Evolutionary conservation across 2,888 invertebrate species (phyloP).

Genomic region (Leptopilina myrica): DNA sequence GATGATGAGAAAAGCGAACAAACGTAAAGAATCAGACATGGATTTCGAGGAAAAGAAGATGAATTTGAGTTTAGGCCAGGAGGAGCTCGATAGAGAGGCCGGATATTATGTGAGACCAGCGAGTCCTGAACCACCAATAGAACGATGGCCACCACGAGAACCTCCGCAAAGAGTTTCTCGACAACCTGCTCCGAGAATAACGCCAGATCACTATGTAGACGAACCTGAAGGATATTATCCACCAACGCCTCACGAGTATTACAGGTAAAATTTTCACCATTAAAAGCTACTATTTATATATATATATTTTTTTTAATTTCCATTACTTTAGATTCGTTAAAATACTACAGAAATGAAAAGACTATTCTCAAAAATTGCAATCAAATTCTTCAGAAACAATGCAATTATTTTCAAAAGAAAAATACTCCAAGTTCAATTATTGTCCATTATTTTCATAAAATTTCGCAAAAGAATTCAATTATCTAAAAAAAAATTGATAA

Average conservation of each 20-base stretch:
- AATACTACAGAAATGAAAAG: too few relatives aligned
- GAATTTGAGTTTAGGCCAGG: constrained; percentile 89
- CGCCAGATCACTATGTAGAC: constrained; percentile 70
- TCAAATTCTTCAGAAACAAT: too few relatives aligned
- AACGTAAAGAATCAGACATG: constrained; percentile 95
- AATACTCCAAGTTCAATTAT: too few relatives aligned
- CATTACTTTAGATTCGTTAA: too few relatives aligned
- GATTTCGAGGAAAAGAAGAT: constrained; percentile 97
- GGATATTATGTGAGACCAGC: constrained; percentile 85
- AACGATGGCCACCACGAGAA: constrained; percentile 71
- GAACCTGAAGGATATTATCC: constrained; percentile 73
- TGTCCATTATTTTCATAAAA: too few relatives aligned
- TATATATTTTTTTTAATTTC: too few relatives aligned
- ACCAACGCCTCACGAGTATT: constrained; percentile 72
- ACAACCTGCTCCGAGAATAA: constrained; percentile 69
- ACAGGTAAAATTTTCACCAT: constrained; percentile 61
- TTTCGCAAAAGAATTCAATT: too few relatives aligned
- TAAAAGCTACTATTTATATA: too few relatives aligned
- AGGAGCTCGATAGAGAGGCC: constrained; percentile 86
- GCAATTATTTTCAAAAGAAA: too few relatives aligned
- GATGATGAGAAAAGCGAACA: constrained; percentile 92
- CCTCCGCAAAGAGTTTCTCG: constrained; percentile 60
- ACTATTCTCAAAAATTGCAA: too few relatives aligned
- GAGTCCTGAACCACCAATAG: constrained; percentile 78
- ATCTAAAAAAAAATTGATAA: too few relatives aligned